These are phyloP conservation scores for Pecten maximus DNA, from an alignment of 2,888 invertebrate genomes.

Conservation along the genomic window DNA sequence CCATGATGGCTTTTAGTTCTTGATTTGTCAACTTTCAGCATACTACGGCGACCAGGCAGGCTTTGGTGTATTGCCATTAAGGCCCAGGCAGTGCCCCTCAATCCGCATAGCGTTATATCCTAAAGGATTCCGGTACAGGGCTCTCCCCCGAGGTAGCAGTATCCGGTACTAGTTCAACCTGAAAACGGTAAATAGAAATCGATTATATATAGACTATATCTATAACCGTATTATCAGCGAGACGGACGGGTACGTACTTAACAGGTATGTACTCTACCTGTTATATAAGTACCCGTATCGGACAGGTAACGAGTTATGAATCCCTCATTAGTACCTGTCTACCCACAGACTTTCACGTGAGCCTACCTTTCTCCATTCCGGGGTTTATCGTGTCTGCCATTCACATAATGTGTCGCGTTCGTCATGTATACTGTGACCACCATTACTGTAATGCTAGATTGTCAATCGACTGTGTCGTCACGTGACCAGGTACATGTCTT, in stretches of 20 bases:
- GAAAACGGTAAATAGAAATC: neutral
- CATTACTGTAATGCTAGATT: constrained; percentile 46
- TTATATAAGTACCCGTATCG: neutral
- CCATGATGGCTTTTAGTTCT: constrained; percentile 47
- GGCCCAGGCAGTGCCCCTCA: constrained; percentile 28
- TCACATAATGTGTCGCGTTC: constrained; percentile 27
- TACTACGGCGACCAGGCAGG: neutral
- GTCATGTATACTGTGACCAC: constrained; percentile 46
- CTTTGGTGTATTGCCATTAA: constrained; percentile 14
- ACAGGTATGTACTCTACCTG: neutral
- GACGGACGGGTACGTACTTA: neutral
- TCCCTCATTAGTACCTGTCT: neutral
- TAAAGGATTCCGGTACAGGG: constrained; percentile 17
- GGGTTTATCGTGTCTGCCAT: constrained; percentile 15
- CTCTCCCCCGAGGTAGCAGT: neutral
- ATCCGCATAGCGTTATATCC: constrained; percentile 37
- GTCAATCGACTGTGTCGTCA: constrained; percentile 53
- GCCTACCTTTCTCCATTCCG: constrained; percentile 45
- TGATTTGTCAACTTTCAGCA: constrained; percentile 36
- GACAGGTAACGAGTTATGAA: constrained; percentile 10
- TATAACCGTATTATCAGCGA: constrained; percentile 19
- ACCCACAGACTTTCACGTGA: neutral
- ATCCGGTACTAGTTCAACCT: constrained; percentile 12
- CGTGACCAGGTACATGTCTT: constrained; percentile 50
- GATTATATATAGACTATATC: neutral